Percentiles rank a stretch among this genome's conserved stretches.
Evolutionary conservation across 2,888 invertebrate species (phyloP).

Genomic region (Arenicola marina): DNA sequence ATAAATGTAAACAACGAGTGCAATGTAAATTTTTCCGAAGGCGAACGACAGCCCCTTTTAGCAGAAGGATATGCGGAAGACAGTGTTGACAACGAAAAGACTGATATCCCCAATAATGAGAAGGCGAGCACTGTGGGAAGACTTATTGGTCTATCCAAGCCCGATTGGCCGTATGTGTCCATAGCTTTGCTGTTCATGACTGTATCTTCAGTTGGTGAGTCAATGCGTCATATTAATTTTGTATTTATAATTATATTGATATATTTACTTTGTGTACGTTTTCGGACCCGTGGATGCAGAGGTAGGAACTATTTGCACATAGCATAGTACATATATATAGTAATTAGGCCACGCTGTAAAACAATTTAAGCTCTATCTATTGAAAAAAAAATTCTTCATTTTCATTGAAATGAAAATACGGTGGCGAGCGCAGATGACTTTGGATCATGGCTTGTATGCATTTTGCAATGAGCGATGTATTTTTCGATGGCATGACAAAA

Average conservation of each 20-base stretch:
- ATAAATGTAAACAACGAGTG: too few relatives aligned
- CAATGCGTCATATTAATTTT: neutral
- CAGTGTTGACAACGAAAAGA: slow-evolving; percentile 15
- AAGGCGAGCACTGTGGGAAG: slow-evolving; percentile 32
- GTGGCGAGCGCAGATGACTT: too few relatives aligned
- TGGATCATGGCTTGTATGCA: too few relatives aligned
- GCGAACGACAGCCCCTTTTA: slow-evolving; percentile 28
- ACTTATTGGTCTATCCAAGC: slow-evolving; percentile 39
- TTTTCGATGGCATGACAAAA: neutral
- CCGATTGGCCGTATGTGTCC: slow-evolving; percentile 37
- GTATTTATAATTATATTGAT: neutral
- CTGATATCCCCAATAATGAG: slow-evolving; percentile 18
- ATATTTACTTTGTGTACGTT: neutral
- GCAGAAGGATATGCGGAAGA: slow-evolving; percentile 13
- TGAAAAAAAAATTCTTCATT: too few relatives aligned
- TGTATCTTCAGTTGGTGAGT: slow-evolving; percentile 40
- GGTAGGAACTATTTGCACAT: too few relatives aligned
- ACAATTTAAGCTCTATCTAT: too few relatives aligned
- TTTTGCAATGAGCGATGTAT: too few relatives aligned
- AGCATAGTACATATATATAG: too few relatives aligned
- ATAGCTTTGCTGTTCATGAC: slow-evolving; percentile 34
- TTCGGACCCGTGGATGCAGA: neutral
- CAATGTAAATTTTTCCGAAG: slow-evolving; percentile 16
- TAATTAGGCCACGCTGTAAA: too few relatives aligned
- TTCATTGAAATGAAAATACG: slow-evolving; percentile 7